Base-by-base conservation (phyloP, 2,113 vertebrate genomes). In the Haliaeetus leucogaster region DNA sequence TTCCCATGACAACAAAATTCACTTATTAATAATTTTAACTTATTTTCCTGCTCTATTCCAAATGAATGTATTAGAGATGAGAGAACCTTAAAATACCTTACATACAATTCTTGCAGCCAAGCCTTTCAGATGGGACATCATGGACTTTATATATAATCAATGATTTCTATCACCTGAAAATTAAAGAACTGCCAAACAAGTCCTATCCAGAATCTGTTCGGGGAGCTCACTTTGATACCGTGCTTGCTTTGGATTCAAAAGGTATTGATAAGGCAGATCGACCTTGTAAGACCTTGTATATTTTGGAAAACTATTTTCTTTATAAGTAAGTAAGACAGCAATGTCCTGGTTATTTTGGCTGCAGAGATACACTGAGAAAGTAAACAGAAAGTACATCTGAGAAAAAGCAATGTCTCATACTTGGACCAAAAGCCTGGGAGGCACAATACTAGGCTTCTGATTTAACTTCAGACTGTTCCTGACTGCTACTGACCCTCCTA, bases 1-100 rank as follows among this genome's bases (percentile, higher is more conserved):
- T 98, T 98, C 71, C 96, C 91, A 97, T 97, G 97, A 95, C 96
- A 97, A 98, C 96, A 45, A 52, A 96, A 96, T 71, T 96, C 79
- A 95, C 61, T 97, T 96, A 93, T 97, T 98, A 97, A 94, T 96
- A 96, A 90, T 85, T 97, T 95, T 95, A 92, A 97, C 81, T 91
- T 96, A 91, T 96, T 97, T 94, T 94, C 53, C 32, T 43, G 84
- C 59, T 93, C 47, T 95, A 56, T 96, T 89, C 26, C 52, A 92
- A 97, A 82, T 83, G 48, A 81, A 89, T 86, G 22, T 68, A 68
- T 91, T 66, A 96, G 85, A 95, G 65, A 85, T 91, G 68, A 95
- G 42, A 78, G 83, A 96, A 89, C 29, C 22, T 93, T 95, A 94
- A 96, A 98, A 93, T 90, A 91, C 30, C 56, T 86, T 92, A 32